A percentile compares a stretch with the other conserved stretches of the same genome.
phyloP scores from a whole-genome alignment of 1,140 invertebrate species.

The Zaprionus ornatus region DNA sequence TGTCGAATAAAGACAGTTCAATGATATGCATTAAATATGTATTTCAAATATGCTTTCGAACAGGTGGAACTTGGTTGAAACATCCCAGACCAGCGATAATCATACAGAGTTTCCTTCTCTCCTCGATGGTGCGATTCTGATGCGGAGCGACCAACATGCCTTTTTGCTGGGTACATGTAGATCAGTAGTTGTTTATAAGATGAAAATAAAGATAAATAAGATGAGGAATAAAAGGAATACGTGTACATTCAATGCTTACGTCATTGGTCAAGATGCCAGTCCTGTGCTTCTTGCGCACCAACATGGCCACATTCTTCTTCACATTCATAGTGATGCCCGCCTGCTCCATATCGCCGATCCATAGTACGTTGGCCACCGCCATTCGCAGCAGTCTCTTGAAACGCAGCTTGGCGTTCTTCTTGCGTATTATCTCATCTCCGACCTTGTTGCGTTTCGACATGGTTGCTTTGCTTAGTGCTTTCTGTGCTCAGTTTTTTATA shows the following conservation, averaged over 20 bases:
- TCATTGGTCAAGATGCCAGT: slow-evolving; percentile 67
- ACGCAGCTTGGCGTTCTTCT: slow-evolving; percentile 38
- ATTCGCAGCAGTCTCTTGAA: slow-evolving; percentile 59
- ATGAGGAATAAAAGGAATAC: no score
- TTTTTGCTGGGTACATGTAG: slow-evolving; percentile 54
- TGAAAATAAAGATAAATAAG: no score
- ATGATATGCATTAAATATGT: not conserved
- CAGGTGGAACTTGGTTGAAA: slow-evolving; percentile 65
- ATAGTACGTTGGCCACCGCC: slow-evolving; percentile 50
- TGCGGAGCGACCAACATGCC: slow-evolving; percentile 46
- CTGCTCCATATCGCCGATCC: slow-evolving; percentile 62
- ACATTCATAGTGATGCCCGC: slow-evolving; percentile 66
- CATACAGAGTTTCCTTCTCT: slow-evolving; percentile 58
- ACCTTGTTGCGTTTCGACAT: slow-evolving; percentile 51
- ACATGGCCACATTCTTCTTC: slow-evolving; percentile 70
- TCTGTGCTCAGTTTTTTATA: not conserved
- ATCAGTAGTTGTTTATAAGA: not conserved
- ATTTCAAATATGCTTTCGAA: slow-evolving; percentile 11
- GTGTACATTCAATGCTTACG: slow-evolving; percentile 41
- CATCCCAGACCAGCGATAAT: slow-evolving; percentile 59
- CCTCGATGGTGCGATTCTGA: slow-evolving; percentile 46
- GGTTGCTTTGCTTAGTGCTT: not conserved
- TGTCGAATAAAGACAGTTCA: not conserved
- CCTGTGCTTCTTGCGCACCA: slow-evolving; percentile 68
- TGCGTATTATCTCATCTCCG: slow-evolving; percentile 26